A percentile compares a stretch with the other conserved stretches of the same genome.
Conservation (phyloP, 2,797 vertebrate genomes). For the Bufotes viridis region DNA sequence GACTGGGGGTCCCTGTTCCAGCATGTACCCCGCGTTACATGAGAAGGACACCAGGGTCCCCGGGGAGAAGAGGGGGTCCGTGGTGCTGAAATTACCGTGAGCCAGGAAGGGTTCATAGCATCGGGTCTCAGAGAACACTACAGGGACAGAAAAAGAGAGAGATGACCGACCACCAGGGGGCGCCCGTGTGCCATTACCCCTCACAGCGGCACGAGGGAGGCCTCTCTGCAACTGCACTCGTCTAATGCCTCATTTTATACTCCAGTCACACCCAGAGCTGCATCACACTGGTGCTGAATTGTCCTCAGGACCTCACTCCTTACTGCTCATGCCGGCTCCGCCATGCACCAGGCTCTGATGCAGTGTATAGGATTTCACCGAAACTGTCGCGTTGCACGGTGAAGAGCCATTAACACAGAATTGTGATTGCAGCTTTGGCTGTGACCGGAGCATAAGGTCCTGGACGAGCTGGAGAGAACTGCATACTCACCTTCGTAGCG, state of each 20-base stretch:
- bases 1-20: slow-evolving; percentile 86
- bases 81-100: slow-evolving; percentile 91
- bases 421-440: background rate
- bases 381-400: too few relatives aligned
- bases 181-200: background rate
- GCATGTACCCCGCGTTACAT: slow-evolving; percentile 88
- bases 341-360: background rate
- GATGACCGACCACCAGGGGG: background rate
- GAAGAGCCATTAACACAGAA: background rate
- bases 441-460: background rate
- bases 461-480: background rate
- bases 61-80: slow-evolving; percentile 84
- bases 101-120: slow-evolving; percentile 92
- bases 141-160: slow-evolving; percentile 3
- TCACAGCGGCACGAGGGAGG: too few relatives aligned
- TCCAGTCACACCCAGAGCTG: background rate
- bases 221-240: too few relatives aligned
- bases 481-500: slow-evolving; percentile 83
- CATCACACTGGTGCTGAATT: background rate
- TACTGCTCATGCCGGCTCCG: background rate
- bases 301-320: background rate
- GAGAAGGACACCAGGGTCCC: slow-evolving; percentile 86
- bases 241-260: background rate
- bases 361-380: too few relatives aligned
- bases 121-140: slow-evolving; percentile 90